Conservation (phyloP, 1,140 invertebrate genomes). For the Drosophila ambigua region DNA sequence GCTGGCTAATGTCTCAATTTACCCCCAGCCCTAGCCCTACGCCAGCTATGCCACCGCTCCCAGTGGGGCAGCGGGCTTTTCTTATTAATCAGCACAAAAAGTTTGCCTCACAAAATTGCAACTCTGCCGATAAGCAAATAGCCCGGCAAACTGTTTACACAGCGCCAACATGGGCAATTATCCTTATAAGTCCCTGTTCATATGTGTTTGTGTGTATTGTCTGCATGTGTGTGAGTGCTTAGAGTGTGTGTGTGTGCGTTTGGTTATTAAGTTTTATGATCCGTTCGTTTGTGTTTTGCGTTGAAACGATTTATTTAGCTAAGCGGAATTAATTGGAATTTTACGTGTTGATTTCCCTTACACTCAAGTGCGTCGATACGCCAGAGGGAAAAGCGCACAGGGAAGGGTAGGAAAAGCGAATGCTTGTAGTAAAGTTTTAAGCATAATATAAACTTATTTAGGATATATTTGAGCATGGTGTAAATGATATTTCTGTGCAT, state of each 20-base stretch:
- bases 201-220: neutral
- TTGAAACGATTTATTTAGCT: constrained; percentile 82
- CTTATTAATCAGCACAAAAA: constrained; percentile 82
- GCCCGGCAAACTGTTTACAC: constrained; percentile 73
- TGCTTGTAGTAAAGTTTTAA: neutral
- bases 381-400: neutral
- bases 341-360: constrained; percentile 77
- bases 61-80: constrained; percentile 23
- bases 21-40: neutral
- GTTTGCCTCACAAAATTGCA: constrained; percentile 68
- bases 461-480: too few relatives aligned
- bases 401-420: neutral
- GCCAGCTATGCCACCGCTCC: neutral
- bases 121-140: constrained; percentile 79
- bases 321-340: constrained; percentile 82
- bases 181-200: neutral
- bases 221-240: constrained; percentile 5
- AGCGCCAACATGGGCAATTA: constrained; percentile 53
- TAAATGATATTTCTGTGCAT: too few relatives aligned
- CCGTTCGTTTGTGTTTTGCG: constrained; percentile 80
- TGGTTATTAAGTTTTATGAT: constrained; percentile 80
- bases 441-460: too few relatives aligned
- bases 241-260: constrained; percentile 42
- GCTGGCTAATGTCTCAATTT: constrained; percentile 74
- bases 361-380: constrained; percentile 11